Percentiles rank a stretch among this genome's conserved stretches.
Evolutionary conservation across 2,888 invertebrate species (phyloP).

Genomic region (Noctua janthe): DNA sequence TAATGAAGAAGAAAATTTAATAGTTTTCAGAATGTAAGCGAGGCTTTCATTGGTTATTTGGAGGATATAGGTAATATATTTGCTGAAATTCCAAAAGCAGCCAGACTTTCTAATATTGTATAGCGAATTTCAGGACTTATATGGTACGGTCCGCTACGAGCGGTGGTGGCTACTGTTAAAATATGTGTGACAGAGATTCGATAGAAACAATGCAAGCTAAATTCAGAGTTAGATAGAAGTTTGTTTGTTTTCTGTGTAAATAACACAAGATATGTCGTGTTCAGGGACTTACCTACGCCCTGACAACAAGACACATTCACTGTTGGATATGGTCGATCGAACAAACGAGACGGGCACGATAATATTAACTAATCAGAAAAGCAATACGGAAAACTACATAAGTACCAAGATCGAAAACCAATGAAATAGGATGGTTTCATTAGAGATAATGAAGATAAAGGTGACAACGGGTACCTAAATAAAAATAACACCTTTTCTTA

Average conservation of each 20-base stretch:
- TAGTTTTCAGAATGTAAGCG: neutral
- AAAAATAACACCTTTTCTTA: neutral
- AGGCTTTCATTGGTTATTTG: neutral
- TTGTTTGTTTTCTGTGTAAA: neutral
- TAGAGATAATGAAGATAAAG: neutral
- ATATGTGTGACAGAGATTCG: neutral
- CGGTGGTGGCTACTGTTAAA: neutral
- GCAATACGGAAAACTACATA: constrained; percentile 18
- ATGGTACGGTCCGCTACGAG: neutral
- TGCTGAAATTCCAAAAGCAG: neutral
- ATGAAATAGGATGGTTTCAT: constrained; percentile 12
- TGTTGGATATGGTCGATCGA: neutral
- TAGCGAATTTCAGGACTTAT: neutral
- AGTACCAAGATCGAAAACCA: constrained; percentile 1
- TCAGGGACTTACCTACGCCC: neutral
- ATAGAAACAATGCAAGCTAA: neutral
- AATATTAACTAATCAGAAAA: neutral
- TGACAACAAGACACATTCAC: neutral
- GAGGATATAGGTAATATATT: neutral
- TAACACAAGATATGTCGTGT: neutral
- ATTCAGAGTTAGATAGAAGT: neutral
- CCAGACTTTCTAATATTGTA: neutral
- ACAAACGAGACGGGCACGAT: neutral
- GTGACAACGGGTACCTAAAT: neutral
- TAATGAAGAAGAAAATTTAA: neutral